These are phyloP conservation scores for Macropodus opercularis DNA, from an alignment of 2,797 vertebrate genomes.

Conservation along the genomic window DNA sequence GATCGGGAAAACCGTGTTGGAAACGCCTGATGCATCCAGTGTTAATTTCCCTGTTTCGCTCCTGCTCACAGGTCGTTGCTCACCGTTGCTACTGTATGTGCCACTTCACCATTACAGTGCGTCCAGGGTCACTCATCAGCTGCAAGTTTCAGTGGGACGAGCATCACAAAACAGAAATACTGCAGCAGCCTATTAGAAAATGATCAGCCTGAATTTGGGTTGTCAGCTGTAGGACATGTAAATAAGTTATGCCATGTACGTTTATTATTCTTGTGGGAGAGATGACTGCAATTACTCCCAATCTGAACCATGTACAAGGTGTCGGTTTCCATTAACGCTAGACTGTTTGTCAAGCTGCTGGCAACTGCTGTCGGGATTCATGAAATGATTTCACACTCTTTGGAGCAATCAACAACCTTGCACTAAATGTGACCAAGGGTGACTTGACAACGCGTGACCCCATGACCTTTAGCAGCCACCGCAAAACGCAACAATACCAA, in stretches of 20 bases:
- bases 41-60: conserved; percentile 10
- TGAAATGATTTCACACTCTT: background rate
- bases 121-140: no score
- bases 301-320: background rate
- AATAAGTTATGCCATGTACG: background rate
- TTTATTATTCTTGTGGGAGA: background rate
- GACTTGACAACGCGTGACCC: conserved; percentile 10
- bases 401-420: background rate
- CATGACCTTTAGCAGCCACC: conserved; percentile 34
- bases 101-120: no score
- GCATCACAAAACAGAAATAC: no score
- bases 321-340: background rate
- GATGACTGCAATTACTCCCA: background rate
- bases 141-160: no score
- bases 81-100: no score
- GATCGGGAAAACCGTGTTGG: background rate
- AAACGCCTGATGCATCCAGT: conserved; percentile 14
- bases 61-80: background rate
- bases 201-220: background rate
- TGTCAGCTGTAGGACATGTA: no score
- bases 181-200: background rate
- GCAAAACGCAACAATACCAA: conserved; percentile 11
- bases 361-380: background rate
- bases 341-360: background rate
- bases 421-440: background rate